Evolutionary conservation across 1,140 invertebrate species (phyloP).

Genomic region (Battus philenor): DNA sequence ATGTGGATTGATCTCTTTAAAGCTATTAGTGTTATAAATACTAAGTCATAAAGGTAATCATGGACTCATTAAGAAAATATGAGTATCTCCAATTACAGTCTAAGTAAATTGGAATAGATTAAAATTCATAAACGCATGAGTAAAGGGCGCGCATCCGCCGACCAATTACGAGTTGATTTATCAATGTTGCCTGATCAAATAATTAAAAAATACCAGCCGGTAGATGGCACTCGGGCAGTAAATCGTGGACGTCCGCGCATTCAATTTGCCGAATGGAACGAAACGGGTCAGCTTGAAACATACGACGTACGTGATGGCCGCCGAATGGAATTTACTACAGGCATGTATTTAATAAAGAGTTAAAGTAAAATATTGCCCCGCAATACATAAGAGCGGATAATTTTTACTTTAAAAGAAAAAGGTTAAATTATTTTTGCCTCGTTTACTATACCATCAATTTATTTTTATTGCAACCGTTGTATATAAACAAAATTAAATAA

Average conservation of each 20-base stretch:
- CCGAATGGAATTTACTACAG: constrained; percentile 34
- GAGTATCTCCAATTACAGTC: constrained; percentile 5
- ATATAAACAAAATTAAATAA: too few species aligned
- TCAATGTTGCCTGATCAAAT: constrained; percentile 67
- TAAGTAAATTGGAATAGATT: constrained; percentile 32
- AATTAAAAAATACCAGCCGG: constrained; percentile 61
- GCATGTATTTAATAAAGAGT: constrained; percentile 16
- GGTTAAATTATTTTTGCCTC: too few species aligned
- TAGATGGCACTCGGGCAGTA: constrained; percentile 38
- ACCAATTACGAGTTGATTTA: constrained; percentile 65
- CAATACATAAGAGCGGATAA: too few species aligned
- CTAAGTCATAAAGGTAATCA: too few species aligned
- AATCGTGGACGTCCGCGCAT: constrained; percentile 42
- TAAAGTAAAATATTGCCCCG: constrained; percentile 9
- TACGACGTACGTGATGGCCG: constrained; percentile 27
- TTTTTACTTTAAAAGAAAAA: too few species aligned
- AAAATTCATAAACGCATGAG: constrained; percentile 62
- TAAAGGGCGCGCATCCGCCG: constrained; percentile 43
- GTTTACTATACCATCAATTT: too few species aligned
- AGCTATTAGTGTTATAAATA: too few species aligned
- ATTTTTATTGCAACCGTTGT: too few species aligned
- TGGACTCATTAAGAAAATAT: too few species aligned
- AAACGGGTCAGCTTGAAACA: constrained; percentile 27
- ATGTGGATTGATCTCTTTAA: too few species aligned
- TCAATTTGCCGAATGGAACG: constrained; percentile 56